Conservation (phyloP, 2,113 vertebrate species). For the Poeciliopsis prolifica region DNA sequence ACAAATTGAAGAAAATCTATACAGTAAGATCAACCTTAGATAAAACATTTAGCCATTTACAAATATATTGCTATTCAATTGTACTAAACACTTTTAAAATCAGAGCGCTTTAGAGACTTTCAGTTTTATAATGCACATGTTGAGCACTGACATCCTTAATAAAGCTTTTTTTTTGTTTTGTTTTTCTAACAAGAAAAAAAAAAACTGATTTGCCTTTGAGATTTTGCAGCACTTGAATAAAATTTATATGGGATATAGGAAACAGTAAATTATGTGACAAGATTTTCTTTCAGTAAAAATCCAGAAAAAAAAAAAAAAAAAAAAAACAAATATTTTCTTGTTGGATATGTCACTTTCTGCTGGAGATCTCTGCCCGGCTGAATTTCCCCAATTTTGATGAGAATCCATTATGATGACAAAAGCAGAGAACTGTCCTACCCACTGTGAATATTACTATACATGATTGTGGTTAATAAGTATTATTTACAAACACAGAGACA, state of each 20-base stretch:
- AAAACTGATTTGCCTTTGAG: constrained; percentile 65
- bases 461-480: constrained; percentile 93
- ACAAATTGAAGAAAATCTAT: constrained; percentile 79
- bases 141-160: constrained; percentile 80
- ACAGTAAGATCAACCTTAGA: constrained; percentile 78
- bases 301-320: not conserved
- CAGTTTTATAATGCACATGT: constrained; percentile 78
- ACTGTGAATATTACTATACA: constrained; percentile 91
- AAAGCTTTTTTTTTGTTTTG: constrained; percentile 46
- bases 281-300: constrained; percentile 26
- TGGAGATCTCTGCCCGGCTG: constrained; percentile 45
- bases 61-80: constrained; percentile 87
- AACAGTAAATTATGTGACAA: constrained; percentile 57
- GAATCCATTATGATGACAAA: constrained; percentile 67
- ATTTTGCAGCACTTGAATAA: constrained; percentile 57
- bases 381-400: constrained; percentile 65
- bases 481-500: constrained; percentile 99
- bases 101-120: constrained; percentile 70
- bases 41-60: constrained; percentile 84
- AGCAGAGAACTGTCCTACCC: constrained; percentile 85
- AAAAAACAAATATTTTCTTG: constrained; percentile 27
- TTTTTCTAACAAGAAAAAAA: constrained; percentile 51
- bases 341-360: constrained; percentile 40
- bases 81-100: constrained; percentile 76
- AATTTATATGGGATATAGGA: constrained; percentile 61